Base-by-base conservation (phyloP, 2,113 vertebrate species). In the Grantiella picta region DNA sequence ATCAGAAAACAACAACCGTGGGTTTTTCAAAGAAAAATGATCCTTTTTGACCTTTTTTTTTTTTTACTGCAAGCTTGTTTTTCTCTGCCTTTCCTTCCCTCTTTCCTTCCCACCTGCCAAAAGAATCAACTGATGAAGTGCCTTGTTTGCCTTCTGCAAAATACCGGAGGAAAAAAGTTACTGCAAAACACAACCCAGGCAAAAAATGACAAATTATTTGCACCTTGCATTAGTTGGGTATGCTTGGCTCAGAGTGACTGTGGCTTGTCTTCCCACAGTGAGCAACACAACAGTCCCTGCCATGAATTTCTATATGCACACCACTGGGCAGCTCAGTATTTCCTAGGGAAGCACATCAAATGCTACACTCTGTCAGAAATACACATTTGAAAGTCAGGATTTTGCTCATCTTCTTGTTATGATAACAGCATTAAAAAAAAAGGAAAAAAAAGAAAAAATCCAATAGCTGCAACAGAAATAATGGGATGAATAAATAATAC, bases 51-150 rank as follows among this genome's bases (percentile, higher is more conserved):
- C 93, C 92, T 88, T 94, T 86, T 77, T 85, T 61, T 77, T 87
- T 65, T 52, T 86, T 83, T 2, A 79, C 72, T 78, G 80, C 35
- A 64, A 83, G 85, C 88, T 84, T 90, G 40, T 90, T 90, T 94
- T 90, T 64, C 82, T 89, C 86, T 92, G 93, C 76, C 40, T 96
- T 83, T 73, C 82, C 42, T 89, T 66, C 70, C 90, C 60, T 70
- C 79, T 86, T 66, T 35, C 64, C 90, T 93, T 96, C 64, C 80
- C 82, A 95, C 92, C 90, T 93, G 92, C 72, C 83, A 86, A 89
- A 95, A 92, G 76, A 81, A 90, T 29, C 60, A 89, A 93, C 84
- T 79, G 88, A 88, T n/a, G 50, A 92, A 94, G 72, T 70, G 80
- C 60, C 84, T 86, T 27, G 61, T 57, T 86, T 76, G 82, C 53